A percentile compares a stretch with the other conserved stretches of the same genome.
Evolutionary conservation across 2,888 invertebrate genomes (phyloP).

Genomic region (Sarcophaga subvicina): DNA sequence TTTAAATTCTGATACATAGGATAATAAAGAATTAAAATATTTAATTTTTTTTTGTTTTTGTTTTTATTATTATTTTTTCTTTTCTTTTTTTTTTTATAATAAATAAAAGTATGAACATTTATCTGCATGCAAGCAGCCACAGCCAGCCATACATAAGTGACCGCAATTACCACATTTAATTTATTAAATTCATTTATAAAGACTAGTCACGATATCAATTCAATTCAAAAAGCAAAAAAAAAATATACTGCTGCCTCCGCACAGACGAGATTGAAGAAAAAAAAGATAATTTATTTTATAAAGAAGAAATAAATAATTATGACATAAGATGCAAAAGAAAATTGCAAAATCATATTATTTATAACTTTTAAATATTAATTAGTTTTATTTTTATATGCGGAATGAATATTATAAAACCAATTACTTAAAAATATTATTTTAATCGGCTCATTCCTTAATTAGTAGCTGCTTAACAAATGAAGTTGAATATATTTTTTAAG

Average conservation of each 20-base stretch:
- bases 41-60: neutral
- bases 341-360: conserved; percentile 12
- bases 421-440: no score
- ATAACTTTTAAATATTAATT: neutral
- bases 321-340: conserved; percentile 19
- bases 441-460: no score
- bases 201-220: conserved; percentile 55
- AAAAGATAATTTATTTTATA: neutral
- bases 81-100: neutral
- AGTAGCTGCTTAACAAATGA: no score
- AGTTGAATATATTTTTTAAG: no score
- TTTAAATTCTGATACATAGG: neutral
- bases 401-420: no score
- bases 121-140: conserved; percentile 33
- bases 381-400: no score
- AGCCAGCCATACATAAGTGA: neutral
- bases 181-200: conserved; percentile 49
- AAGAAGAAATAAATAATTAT: conserved; percentile 22
- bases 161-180: conserved; percentile 53
- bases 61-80: neutral
- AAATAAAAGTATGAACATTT: conserved; percentile 1
- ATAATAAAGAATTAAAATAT: neutral
- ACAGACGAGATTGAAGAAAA: neutral
- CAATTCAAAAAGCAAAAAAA: neutral
- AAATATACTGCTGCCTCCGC: neutral